phyloP scores from a whole-genome alignment of 2,797 vertebrate genomes.

The Sebastolobus altivelis region DNA sequence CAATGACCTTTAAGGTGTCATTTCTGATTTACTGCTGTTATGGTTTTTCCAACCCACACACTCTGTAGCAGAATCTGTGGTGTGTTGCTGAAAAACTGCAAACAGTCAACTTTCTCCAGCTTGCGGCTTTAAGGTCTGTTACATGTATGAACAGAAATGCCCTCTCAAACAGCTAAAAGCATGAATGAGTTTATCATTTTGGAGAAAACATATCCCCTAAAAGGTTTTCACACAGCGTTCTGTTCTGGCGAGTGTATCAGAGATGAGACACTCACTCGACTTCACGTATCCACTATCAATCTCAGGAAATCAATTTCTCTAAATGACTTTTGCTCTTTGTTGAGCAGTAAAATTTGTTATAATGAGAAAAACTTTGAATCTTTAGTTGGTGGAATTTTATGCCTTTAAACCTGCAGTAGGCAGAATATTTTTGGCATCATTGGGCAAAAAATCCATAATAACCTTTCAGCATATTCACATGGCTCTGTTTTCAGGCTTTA shows the following conservation, averaged over 20 bases:
- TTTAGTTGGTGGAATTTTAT: too few species aligned
- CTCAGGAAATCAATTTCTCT: neutral
- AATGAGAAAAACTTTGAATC: too few species aligned
- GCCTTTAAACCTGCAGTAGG: too few species aligned
- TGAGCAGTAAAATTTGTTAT: neutral
- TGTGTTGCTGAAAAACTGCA: neutral
- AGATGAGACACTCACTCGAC: conserved; percentile 6
- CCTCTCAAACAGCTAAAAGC: neutral
- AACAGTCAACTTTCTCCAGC: neutral
- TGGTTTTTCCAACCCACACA: neutral
- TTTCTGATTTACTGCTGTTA: conserved; percentile 27
- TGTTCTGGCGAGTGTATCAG: neutral
- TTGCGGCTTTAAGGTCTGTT: conserved; percentile 7
- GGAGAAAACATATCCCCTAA: neutral
- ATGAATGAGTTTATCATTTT: neutral
- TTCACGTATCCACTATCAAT: neutral
- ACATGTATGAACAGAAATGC: conserved; percentile 1
- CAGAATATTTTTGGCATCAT: too few species aligned
- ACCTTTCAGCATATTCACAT: too few species aligned
- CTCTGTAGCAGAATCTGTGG: neutral
- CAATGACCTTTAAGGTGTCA: conserved; percentile 55
- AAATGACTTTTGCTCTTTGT: neutral
- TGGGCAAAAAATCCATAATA: too few species aligned
- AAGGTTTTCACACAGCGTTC: neutral
- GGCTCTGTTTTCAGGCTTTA: too few species aligned